phyloP scores from a whole-genome alignment of 2,797 vertebrate genomes.

The Balearica regulorum region DNA sequence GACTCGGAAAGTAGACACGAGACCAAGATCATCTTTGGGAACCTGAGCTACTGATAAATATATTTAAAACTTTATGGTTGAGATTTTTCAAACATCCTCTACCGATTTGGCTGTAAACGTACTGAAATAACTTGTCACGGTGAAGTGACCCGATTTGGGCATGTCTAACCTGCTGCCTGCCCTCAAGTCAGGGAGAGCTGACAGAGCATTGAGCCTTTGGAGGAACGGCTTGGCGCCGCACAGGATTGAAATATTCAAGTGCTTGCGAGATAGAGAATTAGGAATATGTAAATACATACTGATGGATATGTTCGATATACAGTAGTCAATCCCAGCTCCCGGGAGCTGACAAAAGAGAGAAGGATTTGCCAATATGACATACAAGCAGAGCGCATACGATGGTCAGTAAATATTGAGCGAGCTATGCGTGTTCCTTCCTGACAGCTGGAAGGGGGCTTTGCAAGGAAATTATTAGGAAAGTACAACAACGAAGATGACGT shows the following conservation, averaged over 20 bases:
- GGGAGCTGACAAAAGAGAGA: background rate
- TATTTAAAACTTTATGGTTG: background rate
- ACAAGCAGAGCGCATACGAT: background rate
- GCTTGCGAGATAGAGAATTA: background rate
- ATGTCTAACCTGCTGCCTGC: background rate
- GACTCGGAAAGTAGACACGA: background rate
- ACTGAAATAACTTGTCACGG: background rate
- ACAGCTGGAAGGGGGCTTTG: background rate
- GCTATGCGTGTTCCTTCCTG: background rate
- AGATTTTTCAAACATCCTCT: background rate
- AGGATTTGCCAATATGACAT: background rate
- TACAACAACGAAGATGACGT: background rate
- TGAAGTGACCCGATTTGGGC: background rate
- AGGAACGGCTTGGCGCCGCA: background rate
- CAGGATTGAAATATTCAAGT: background rate
- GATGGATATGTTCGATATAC: background rate
- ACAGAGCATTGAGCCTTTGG: background rate
- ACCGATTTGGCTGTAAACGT: background rate
- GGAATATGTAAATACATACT: background rate
- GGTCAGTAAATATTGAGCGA: background rate
- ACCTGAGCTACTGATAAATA: background rate
- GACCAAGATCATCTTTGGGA: background rate
- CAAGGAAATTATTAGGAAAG: background rate
- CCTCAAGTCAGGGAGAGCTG: background rate
- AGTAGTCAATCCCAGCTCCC: background rate